Evolutionary conservation across 2,113 vertebrate species (phyloP).

Genomic region (Coryphaenoides rupestris): DNA sequence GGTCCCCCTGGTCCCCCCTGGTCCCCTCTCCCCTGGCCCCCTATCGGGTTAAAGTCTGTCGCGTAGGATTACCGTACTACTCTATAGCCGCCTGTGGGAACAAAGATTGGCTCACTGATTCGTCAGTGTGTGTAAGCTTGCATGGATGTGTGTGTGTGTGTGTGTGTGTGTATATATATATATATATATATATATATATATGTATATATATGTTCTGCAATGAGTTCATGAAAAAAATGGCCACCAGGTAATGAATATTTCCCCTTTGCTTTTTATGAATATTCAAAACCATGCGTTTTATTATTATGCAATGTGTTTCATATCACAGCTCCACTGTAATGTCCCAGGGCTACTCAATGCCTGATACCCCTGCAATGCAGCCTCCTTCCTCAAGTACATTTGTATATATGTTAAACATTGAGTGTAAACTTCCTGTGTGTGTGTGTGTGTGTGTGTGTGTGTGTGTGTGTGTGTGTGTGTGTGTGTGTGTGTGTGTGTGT

Average conservation of each 20-base stretch:
- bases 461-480: background rate
- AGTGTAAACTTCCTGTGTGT: background rate
- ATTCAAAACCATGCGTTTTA: background rate
- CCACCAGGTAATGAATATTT: background rate
- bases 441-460: background rate
- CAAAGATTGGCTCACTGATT: conserved; percentile 64
- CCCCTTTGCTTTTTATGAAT: background rate
- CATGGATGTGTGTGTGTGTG: too few species aligned
- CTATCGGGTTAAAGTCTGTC: conserved; percentile 51
- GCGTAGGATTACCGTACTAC: conserved; percentile 54
- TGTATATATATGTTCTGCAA: background rate
- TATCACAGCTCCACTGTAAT: background rate
- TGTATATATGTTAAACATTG: too few species aligned
- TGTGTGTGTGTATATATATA: background rate
- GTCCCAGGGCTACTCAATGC: background rate
- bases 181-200: too few species aligned
- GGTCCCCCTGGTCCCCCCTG: too few species aligned
- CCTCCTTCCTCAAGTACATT: too few species aligned
- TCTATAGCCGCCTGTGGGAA: conserved; percentile 42
- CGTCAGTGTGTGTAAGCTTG: background rate
- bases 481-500: conserved; percentile 1
- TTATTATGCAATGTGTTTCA: background rate
- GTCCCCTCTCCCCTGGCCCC: too few species aligned
- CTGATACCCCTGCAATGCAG: too few species aligned
- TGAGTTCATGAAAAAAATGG: background rate